Evolutionary conservation across 2,797 vertebrate species (phyloP).

Genomic region (Petrocephalus schoutedeni): DNA sequence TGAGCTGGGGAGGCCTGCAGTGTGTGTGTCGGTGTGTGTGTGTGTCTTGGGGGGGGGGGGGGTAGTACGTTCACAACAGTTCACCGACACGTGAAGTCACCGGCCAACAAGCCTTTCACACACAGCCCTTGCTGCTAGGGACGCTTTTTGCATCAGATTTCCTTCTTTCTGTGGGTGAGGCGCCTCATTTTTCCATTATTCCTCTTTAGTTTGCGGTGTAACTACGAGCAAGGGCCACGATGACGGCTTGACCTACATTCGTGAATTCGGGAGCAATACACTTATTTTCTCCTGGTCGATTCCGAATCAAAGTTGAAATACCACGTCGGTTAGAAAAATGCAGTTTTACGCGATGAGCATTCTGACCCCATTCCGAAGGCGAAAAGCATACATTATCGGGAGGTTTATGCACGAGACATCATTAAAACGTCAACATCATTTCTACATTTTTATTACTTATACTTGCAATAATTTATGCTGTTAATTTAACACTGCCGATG

Average conservation of each 20-base stretch:
- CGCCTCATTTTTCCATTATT: not conserved
- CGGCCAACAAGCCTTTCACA: constrained; percentile 19
- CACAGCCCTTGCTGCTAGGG: not conserved
- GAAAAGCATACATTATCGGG: not conserved
- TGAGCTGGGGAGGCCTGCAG: constrained; percentile 34
- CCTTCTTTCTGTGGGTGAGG: not conserved
- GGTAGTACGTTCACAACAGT: constrained; percentile 29
- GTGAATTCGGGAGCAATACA: not conserved
- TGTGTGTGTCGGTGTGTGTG: constrained; percentile 23
- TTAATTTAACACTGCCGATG: not conserved
- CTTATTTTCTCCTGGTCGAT: not conserved
- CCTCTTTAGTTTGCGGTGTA: not conserved
- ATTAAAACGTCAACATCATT: not conserved
- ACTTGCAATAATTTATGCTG: not conserved
- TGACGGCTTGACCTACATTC: not conserved
- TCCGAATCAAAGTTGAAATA: not conserved
- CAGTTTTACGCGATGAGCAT: not conserved
- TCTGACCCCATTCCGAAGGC: not conserved
- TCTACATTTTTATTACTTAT: not conserved
- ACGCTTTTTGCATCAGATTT: not conserved
- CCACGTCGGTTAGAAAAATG: not conserved
- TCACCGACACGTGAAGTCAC: constrained; percentile 30
- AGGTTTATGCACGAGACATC: not conserved
- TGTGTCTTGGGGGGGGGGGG: constrained; percentile 39
- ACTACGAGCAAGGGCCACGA: not conserved